Conservation (phyloP, 2,113 vertebrate genomes). For the Tauraco erythrolophus region DNA sequence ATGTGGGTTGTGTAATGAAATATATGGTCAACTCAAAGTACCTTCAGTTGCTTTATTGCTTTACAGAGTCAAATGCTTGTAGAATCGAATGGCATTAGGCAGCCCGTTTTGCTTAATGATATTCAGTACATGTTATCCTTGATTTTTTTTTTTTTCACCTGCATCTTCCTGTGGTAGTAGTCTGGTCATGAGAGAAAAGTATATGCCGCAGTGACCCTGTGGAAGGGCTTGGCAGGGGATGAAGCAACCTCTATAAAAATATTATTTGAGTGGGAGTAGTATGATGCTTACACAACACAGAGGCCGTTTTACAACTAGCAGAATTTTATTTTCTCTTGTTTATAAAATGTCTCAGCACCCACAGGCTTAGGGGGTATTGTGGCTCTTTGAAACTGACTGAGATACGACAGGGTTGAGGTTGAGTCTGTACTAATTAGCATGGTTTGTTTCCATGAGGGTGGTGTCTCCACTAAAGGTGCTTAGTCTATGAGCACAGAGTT, state of each 20-base stretch:
- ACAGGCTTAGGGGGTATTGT: neutral
- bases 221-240: neutral
- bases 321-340: neutral
- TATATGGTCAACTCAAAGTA: neutral
- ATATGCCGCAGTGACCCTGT: neutral
- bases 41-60: neutral
- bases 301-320: neutral
- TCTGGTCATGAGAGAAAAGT: neutral
- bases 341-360: neutral
- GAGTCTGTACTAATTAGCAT: neutral
- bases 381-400: neutral
- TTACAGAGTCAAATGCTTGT: neutral
- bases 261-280: neutral
- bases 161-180: fast-evolving
- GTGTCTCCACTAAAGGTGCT: neutral
- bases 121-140: neutral
- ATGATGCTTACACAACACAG: neutral
- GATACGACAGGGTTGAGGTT: neutral
- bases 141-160: neutral
- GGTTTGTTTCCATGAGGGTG: neutral
- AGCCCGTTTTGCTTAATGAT: neutral
- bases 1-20: neutral
- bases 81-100: neutral
- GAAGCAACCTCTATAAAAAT: neutral
- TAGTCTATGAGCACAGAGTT: neutral